These are phyloP conservation scores for Anguilla megastoma DNA, from an alignment of 2,797 vertebrate species.

Conservation along the genomic window DNA sequence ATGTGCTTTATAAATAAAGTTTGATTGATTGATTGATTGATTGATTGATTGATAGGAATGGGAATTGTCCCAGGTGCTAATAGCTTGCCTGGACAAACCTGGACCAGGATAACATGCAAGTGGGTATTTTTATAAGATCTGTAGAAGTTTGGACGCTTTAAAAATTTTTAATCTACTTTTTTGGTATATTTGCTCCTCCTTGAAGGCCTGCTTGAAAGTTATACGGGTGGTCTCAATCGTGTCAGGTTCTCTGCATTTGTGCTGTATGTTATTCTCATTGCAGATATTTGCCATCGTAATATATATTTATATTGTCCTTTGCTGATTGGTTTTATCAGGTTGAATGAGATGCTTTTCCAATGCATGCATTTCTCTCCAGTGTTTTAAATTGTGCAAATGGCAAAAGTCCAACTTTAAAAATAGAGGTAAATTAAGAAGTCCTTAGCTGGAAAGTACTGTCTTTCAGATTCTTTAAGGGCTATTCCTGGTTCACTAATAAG, in stretches of 20 bases:
- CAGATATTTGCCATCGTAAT: background rate
- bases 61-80: background rate
- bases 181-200: background rate
- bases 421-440: background rate
- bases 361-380: background rate
- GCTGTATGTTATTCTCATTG: background rate
- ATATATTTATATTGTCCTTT: background rate
- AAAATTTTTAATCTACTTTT: background rate
- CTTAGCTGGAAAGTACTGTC: slow-evolving; percentile 5
- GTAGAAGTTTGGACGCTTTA: background rate
- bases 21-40: background rate
- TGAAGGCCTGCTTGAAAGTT: background rate
- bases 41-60: background rate
- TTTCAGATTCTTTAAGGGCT: background rate
- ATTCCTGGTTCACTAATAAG: slow-evolving; percentile 1
- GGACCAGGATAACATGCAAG: background rate
- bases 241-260: background rate
- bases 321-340: background rate
- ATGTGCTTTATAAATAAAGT: too few relatives aligned
- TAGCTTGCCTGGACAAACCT: background rate
- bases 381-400: background rate
- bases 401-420: background rate
- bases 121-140: background rate
- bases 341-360: background rate
- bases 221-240: background rate